Evolutionary conservation across 35 echinoderm and acorn worm genomes (phyloP).

Genomic region (Apostichopus parvimensis): DNA sequence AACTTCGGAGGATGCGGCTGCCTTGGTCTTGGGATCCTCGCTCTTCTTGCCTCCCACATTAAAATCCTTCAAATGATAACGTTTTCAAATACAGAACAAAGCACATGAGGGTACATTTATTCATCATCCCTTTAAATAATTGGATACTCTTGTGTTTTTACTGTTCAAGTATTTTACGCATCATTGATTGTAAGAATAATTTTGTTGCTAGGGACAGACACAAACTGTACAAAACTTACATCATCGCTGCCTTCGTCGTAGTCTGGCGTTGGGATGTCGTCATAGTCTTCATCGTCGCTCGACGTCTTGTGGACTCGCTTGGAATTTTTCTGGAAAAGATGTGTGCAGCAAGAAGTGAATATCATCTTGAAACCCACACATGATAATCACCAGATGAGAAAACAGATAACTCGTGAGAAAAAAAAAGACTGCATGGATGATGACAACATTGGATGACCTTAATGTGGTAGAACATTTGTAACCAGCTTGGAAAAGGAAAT

Average conservation of each 20-base stretch:
- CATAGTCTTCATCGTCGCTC: constrained; percentile 57
- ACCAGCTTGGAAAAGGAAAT: no score
- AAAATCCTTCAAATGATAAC: constrained; percentile 22
- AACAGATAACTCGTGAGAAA: background rate
- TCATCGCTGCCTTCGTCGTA: constrained; percentile 56
- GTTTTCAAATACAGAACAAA: no score
- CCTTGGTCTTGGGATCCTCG: background rate
- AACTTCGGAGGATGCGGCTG: background rate
- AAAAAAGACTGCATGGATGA: background rate
- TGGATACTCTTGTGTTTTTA: no score
- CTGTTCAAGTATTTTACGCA: no score
- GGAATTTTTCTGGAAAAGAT: constrained; percentile 10
- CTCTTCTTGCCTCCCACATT: background rate
- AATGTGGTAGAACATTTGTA: no score
- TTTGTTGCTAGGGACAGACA: background rate
- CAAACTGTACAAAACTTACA: constrained; percentile 38
- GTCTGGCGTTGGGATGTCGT: constrained; percentile 50
- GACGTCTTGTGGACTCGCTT: constrained; percentile 29
- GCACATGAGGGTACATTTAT: no score
- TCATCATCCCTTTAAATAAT: no score
- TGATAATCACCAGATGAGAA: background rate
- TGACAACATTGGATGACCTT: no score
- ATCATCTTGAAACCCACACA: background rate
- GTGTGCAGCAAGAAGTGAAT: no score
- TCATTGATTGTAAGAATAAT: no score